Conservation (phyloP, 1,140 invertebrate species). For the Leptoteleia sp. region DNA sequence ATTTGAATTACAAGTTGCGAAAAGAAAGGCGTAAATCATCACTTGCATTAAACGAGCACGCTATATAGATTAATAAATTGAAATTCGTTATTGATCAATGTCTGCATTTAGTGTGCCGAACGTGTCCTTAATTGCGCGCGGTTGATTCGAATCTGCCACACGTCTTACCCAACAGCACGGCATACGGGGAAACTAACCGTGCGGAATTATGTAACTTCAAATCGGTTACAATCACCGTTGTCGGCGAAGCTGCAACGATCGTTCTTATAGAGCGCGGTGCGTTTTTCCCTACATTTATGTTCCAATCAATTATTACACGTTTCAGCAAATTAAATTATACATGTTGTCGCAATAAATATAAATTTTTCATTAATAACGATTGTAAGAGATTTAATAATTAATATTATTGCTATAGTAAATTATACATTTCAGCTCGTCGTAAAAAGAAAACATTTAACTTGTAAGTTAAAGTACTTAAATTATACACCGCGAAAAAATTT, state of each 20-base stretch:
- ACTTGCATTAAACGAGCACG: conserved; percentile 6
- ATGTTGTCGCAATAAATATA: too few species aligned
- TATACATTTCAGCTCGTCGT: too few species aligned
- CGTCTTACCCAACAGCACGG: conserved; percentile 45
- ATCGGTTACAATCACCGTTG: conserved; percentile 37
- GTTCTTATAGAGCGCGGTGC: conserved; percentile 12
- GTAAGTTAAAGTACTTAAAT: too few species aligned
- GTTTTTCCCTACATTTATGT: conserved; percentile 5
- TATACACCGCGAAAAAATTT: too few species aligned
- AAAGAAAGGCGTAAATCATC: conserved; percentile 18
- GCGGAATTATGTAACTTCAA: conserved; percentile 52
- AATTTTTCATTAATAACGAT: too few species aligned
- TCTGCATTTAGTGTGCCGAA: conserved; percentile 35
- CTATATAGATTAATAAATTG: conserved; percentile 34
- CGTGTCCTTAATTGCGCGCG: conserved; percentile 56
- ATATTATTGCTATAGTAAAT: too few species aligned
- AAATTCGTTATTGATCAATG: conserved; percentile 31
- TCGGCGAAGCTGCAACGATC: conserved; percentile 39
- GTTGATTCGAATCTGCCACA: conserved; percentile 48
- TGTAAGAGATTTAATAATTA: too few species aligned
- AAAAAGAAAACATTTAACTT: too few species aligned
- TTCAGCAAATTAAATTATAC: too few species aligned
- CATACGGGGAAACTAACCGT: conserved; percentile 37
- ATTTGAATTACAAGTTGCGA: conserved; percentile 21
- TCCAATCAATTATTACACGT: not conserved